Evolutionary conservation across 1,140 invertebrate genomes (phyloP), one percentile per base, ranked within the genome.

Genomic region (Branchinecta lynchi): DNA sequence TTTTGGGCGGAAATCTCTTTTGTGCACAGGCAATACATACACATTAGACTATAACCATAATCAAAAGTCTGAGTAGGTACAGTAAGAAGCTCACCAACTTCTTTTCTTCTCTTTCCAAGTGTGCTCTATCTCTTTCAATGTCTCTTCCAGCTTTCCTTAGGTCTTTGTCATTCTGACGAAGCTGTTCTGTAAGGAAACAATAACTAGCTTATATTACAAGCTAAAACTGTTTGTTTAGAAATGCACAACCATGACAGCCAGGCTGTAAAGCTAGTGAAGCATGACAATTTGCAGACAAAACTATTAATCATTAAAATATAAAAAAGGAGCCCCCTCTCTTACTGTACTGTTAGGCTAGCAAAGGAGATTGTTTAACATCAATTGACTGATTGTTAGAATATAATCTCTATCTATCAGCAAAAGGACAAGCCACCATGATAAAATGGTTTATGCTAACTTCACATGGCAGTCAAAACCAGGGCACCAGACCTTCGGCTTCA

Each of bases 101-200:
- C 74, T 92, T 93, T 78, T 95, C 92, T 80, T 94, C 89, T 75
- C 85, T 82, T 78, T 94, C 91, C 69, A 95, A 77, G 73, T 88
- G 83, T 69, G 82, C 77, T 73, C 87, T 83, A 77, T 93, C 91
- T 73, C 89, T 82, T 71, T 92, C 90, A 72, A 95, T 82, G 77
- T 92, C 90, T 76, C 92, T 81, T 7, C 86, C 85, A 44, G 88
- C 89, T 82, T 88, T 90, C 32, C 87, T 79, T 43, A 95, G 76
- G 46, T 85, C 84, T 73, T 85, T 82, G 75, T 93, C 90, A 83
- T 90, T 91, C 76, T 88, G 82, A 65, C 87, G 81, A 77, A 93
- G 85, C 80, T 90, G 85, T 78, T 94, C 90, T 91, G 74, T 51
- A 84, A 84, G 72, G 72, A 72, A 74, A 70, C 75, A 69, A 66